Evolutionary conservation across 2,888 invertebrate species (phyloP).

Genomic region (Diogma glabrata): DNA sequence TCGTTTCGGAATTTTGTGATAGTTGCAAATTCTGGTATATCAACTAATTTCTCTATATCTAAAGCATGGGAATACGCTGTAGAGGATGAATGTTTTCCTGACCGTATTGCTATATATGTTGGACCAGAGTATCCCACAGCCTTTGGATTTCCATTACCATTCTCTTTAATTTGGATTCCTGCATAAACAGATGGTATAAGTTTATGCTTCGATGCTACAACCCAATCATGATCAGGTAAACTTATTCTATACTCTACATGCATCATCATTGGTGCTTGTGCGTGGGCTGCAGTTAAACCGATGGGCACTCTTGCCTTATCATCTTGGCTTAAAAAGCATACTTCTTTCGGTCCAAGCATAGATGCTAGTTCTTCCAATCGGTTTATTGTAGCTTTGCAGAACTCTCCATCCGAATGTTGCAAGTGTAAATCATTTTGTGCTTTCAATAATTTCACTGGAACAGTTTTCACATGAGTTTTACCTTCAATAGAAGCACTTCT

Average conservation of each 20-base stretch:
- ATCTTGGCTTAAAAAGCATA: too few species aligned
- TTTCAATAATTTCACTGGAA: too few species aligned
- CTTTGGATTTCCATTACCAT: too few species aligned
- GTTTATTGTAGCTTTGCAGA: too few species aligned
- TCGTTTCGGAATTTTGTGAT: background rate
- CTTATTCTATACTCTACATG: slow-evolving; percentile 19
- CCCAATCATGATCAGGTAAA: too few species aligned
- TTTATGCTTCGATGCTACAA: too few species aligned
- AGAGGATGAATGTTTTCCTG: slow-evolving; percentile 16
- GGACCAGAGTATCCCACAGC: background rate
- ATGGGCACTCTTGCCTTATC: slow-evolving; percentile 29
- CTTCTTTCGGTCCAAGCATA: too few species aligned
- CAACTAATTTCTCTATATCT: slow-evolving; percentile 3
- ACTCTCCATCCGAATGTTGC: too few species aligned
- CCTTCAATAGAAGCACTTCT: too few species aligned
- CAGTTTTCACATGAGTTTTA: too few species aligned
- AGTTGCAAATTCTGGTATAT: background rate
- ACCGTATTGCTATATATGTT: slow-evolving; percentile 22
- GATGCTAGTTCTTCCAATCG: too few species aligned
- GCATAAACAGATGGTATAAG: slow-evolving; percentile 18
- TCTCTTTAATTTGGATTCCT: slow-evolving; percentile 13
- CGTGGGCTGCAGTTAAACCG: slow-evolving; percentile 28
- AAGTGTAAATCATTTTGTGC: too few species aligned
- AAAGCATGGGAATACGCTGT: background rate
- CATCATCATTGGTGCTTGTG: slow-evolving; percentile 24